These are phyloP conservation scores for Riparia riparia DNA, from an alignment of 2,113 vertebrate species.

Conservation along the genomic window DNA sequence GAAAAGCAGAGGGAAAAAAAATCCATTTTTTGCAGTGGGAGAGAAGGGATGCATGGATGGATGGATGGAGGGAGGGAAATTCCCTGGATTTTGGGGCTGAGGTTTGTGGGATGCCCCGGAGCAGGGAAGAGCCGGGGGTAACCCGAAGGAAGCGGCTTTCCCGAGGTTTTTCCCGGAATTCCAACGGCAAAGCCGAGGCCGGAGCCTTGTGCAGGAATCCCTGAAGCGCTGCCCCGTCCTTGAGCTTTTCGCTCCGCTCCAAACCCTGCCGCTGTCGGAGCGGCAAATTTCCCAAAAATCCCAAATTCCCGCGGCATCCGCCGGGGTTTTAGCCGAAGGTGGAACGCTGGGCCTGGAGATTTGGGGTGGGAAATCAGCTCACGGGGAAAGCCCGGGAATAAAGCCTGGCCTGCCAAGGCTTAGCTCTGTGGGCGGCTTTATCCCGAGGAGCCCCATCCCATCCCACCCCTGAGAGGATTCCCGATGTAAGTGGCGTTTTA, in stretches of 20 bases:
- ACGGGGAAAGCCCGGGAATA: neutral
- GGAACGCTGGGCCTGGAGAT: neutral
- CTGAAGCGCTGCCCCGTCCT: neutral
- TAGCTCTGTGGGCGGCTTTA: neutral
- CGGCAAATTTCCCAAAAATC: neutral
- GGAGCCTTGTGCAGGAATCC: neutral
- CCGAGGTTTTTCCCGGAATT: neutral
- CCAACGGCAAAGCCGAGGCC: neutral
- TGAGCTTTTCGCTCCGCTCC: neutral
- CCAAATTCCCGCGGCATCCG: neutral
- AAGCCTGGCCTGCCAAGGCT: slow-evolving; percentile 8
- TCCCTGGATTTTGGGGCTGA: neutral
- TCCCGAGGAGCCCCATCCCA: slow-evolving; percentile 15
- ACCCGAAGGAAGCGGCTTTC: neutral
- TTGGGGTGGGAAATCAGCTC: slow-evolving; percentile 4
- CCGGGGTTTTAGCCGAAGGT: neutral
- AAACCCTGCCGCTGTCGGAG: neutral
- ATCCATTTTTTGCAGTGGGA: accelerated
- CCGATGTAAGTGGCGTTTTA: neutral
- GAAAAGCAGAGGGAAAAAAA: neutral
- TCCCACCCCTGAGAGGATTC: slow-evolving; percentile 39
- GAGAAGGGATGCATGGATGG: neutral
- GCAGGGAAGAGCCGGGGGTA: neutral
- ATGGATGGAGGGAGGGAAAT: neutral
- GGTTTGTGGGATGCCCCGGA: accelerated